These are phyloP conservation scores for Amazona guildingii DNA, from an alignment of 2,113 vertebrate genomes.

Conservation along the genomic window DNA sequence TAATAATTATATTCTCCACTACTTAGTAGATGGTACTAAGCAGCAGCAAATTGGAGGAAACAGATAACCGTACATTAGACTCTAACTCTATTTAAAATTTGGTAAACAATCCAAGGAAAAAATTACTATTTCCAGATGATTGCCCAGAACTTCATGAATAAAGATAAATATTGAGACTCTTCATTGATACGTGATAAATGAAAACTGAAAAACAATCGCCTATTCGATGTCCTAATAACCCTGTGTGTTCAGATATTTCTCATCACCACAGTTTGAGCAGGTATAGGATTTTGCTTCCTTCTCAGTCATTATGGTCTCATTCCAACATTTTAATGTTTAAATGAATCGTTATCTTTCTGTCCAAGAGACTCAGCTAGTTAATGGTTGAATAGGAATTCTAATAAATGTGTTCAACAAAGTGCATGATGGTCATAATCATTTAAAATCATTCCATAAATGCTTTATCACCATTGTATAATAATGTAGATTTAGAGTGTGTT, in stretches of 20 bases:
- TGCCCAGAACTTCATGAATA: neutral
- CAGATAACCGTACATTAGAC: neutral
- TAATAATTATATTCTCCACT: neutral
- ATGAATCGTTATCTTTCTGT: constrained; percentile 32
- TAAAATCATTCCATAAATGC: constrained; percentile 33
- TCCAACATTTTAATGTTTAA: constrained; percentile 18
- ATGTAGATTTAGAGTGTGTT: neutral
- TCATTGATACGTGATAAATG: neutral
- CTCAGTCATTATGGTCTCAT: neutral
- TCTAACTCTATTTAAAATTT: neutral
- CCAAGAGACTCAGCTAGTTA: neutral
- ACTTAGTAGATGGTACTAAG: neutral
- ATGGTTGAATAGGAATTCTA: constrained; percentile 5
- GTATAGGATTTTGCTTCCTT: neutral
- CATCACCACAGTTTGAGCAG: neutral
- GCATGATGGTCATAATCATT: neutral
- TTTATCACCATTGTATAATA: constrained; percentile 13
- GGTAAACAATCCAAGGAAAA: constrained; percentile 2
- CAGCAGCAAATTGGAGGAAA: constrained; percentile 4
- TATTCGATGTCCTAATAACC: neutral
- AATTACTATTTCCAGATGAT: neutral
- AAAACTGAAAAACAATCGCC: neutral
- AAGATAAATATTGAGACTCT: neutral
- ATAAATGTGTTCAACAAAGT: constrained; percentile 26
- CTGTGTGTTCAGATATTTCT: neutral